Evolutionary conservation across 1,140 invertebrate species (phyloP).

Genomic region (Yoshiicerus persimilis): DNA sequence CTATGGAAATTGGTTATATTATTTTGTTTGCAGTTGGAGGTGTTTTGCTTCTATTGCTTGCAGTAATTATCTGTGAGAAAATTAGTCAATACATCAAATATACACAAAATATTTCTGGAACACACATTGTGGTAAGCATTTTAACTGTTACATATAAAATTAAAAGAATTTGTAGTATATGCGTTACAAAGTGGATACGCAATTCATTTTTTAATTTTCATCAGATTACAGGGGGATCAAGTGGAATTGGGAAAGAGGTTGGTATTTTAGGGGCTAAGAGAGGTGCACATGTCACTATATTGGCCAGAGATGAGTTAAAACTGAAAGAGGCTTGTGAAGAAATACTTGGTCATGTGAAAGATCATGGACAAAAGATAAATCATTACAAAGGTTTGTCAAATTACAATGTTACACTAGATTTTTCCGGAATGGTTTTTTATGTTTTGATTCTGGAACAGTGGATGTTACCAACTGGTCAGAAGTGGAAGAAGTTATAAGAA

Average conservation of each 20-base stretch:
- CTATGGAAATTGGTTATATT: too few relatives aligned
- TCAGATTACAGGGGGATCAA: conserved; percentile 88
- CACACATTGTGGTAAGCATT: conserved; percentile 37
- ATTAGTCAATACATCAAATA: too few relatives aligned
- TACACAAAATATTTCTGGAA: too few relatives aligned
- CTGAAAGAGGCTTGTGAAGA: conserved; percentile 65
- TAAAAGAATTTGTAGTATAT: too few relatives aligned
- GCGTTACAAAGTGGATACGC: too few relatives aligned
- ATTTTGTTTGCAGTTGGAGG: too few relatives aligned
- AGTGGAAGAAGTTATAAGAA: conserved; percentile 63
- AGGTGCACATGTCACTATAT: conserved; percentile 85
- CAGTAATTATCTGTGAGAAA: too few relatives aligned
- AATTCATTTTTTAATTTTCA: not conserved
- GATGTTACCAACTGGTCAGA: conserved; percentile 71
- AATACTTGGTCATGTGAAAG: conserved; percentile 56
- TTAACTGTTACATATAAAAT: not conserved
- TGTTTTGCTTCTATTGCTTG: too few relatives aligned
- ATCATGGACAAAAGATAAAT: conserved; percentile 65
- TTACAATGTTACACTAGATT: not conserved
- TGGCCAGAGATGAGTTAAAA: conserved; percentile 75
- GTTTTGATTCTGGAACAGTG: conserved; percentile 54
- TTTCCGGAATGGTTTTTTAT: too few relatives aligned
- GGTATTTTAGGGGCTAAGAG: conserved; percentile 72
- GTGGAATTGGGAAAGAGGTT: conserved; percentile 86
- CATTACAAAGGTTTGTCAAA: conserved; percentile 59